These are phyloP conservation scores for Drosophila merina DNA, from an alignment of 2,888 invertebrate genomes.

Conservation along the genomic window DNA sequence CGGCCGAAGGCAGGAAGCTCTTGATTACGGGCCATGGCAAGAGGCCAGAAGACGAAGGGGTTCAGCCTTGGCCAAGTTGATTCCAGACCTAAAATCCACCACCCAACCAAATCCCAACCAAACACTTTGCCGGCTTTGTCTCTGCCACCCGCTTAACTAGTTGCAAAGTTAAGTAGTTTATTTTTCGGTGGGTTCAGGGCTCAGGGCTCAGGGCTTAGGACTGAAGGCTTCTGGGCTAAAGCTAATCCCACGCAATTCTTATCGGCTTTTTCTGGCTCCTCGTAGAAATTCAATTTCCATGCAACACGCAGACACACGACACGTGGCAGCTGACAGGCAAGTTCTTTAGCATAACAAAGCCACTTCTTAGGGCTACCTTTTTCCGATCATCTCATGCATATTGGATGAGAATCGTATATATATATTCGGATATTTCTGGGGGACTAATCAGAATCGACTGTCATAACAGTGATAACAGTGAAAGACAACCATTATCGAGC, in stretches of 20 bases:
- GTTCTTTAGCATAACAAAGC: slow-evolving; percentile 77
- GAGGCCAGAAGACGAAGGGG: slow-evolving; percentile 64
- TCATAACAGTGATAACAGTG: slow-evolving; percentile 73
- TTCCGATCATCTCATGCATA: slow-evolving; percentile 73
- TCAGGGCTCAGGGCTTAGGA: slow-evolving; percentile 34
- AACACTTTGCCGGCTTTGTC: slow-evolving; percentile 53
- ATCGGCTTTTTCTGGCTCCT: slow-evolving; percentile 4
- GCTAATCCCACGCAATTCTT: slow-evolving; percentile 2
- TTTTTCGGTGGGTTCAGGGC: slow-evolving; percentile 53
- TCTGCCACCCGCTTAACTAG: slow-evolving; percentile 71
- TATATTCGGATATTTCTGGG: neutral
- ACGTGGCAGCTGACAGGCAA: slow-evolving; percentile 75
- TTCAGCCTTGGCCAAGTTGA: slow-evolving; percentile 14
- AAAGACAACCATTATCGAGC: slow-evolving; percentile 36
- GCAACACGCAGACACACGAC: slow-evolving; percentile 63
- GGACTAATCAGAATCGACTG: slow-evolving; percentile 68
- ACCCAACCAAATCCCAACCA: slow-evolving; percentile 32
- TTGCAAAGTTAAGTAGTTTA: slow-evolving; percentile 82
- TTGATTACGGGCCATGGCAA: slow-evolving; percentile 50
- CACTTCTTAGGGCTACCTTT: slow-evolving; percentile 53
- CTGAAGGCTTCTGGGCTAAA: slow-evolving; percentile 28
- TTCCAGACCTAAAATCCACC: slow-evolving; percentile 13
- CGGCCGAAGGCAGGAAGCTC: slow-evolving; percentile 63
- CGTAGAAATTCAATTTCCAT: slow-evolving; percentile 77
- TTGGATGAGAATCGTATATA: slow-evolving; percentile 60